phyloP scores from a whole-genome alignment of 2,888 invertebrate genomes.

The Andrena bucephala region DNA sequence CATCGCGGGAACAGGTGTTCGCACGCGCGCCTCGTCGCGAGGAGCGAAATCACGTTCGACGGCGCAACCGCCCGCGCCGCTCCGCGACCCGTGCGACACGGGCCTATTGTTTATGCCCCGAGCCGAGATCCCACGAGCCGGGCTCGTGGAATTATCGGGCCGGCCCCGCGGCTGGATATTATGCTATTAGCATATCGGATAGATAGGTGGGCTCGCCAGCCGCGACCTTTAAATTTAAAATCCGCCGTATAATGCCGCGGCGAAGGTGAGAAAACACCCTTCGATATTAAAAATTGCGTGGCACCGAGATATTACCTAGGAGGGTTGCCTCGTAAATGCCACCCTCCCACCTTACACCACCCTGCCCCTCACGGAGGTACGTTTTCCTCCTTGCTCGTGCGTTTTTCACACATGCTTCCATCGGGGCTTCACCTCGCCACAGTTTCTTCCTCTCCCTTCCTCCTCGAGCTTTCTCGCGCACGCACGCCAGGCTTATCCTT shows the following conservation, averaged over 20 bases:
- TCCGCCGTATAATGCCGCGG: constrained; percentile 77
- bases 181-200: constrained; percentile 82
- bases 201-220: constrained; percentile 75
- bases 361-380: neutral
- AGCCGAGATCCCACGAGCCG: constrained; percentile 60
- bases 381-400: neutral
- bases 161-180: constrained; percentile 74
- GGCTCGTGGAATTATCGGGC: constrained; percentile 70
- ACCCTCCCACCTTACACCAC: constrained; percentile 18
- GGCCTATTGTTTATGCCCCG: constrained; percentile 60
- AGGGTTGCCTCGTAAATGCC: constrained; percentile 54
- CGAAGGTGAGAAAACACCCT: constrained; percentile 83
- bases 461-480: constrained; percentile 8
- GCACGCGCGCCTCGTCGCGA: neutral
- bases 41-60: constrained; percentile 4
- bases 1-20: constrained; percentile 1
- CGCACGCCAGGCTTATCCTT: neutral
- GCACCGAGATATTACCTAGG: constrained; percentile 79
- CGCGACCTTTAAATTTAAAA: constrained; percentile 81
- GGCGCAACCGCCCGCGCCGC: neutral
- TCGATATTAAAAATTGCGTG: constrained; percentile 84
- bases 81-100: constrained; percentile 5
- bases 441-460: neutral
- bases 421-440: neutral
- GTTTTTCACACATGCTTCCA: constrained; percentile 12